Percentiles rank a stretch among this genome's conserved stretches.
phyloP scores from a whole-genome alignment of 2,797 vertebrate species.

The Mallotus villosus region DNA sequence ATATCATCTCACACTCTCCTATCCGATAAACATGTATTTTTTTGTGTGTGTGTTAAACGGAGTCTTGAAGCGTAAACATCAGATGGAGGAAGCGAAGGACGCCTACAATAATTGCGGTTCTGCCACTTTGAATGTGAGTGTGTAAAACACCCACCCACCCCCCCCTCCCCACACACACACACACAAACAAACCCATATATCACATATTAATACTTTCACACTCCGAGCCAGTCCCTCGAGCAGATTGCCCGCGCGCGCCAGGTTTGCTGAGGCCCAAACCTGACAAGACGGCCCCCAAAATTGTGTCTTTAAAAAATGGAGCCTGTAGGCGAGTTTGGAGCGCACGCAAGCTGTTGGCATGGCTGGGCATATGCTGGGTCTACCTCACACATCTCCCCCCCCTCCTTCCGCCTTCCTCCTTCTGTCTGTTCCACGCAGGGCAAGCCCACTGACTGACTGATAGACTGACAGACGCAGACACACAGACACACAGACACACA shows the following conservation, averaged over 20 bases:
- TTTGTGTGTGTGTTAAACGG: no score
- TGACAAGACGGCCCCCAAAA: slow-evolving; percentile 56
- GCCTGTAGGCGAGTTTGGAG: slow-evolving; percentile 66
- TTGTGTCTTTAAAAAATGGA: slow-evolving; percentile 58
- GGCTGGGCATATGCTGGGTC: slow-evolving; percentile 68
- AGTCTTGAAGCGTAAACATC: no score
- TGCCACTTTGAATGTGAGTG: background rate
- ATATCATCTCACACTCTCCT: background rate
- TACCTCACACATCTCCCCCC: slow-evolving; percentile 52
- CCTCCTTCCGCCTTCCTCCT: slow-evolving; percentile 41
- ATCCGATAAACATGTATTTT: background rate
- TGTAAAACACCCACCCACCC: slow-evolving; percentile 13
- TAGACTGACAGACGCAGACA: no score
- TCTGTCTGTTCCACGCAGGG: slow-evolving; percentile 38
- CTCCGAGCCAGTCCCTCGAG: slow-evolving; percentile 36
- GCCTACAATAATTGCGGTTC: background rate
- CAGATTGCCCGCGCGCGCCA: slow-evolving; percentile 62
- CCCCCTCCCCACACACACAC: slow-evolving; percentile 5
- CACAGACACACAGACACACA: no score
- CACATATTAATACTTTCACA: slow-evolving; percentile 25
- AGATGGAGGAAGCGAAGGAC: no score
- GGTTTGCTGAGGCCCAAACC: slow-evolving; percentile 62
- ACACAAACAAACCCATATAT: slow-evolving; percentile 15
- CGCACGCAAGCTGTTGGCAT: slow-evolving; percentile 70
- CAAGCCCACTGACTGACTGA: slow-evolving; percentile 41